Evolutionary conservation across 1,140 invertebrate species (phyloP).

Genomic region (Maconellicoccus hirsutus): DNA sequence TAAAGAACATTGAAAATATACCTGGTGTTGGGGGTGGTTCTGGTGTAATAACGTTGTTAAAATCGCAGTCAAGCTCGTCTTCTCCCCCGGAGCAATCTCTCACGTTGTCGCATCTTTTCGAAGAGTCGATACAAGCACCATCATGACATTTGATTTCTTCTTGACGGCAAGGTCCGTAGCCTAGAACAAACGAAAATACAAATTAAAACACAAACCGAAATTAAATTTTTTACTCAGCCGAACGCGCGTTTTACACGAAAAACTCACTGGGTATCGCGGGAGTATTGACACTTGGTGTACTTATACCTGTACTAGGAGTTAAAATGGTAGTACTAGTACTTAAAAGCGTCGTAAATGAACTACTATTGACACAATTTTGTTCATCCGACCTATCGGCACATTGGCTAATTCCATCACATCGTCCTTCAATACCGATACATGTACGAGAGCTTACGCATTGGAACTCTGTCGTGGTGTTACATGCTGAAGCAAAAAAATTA

Average conservation of each 20-base stretch:
- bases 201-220: too few relatives aligned
- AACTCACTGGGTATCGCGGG: too few relatives aligned
- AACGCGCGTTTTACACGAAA: too few relatives aligned
- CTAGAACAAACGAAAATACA: too few relatives aligned
- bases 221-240: too few relatives aligned
- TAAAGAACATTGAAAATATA: too few relatives aligned
- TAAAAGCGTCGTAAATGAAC: not conserved
- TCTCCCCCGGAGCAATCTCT: not conserved
- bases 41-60: too few relatives aligned
- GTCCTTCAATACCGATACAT: not conserved
- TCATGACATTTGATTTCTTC: conserved; percentile 8
- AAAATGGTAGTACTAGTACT: not conserved
- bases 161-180: not conserved
- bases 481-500: not conserved
- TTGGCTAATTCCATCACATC: not conserved
- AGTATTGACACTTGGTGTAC: too few relatives aligned
- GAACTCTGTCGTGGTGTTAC: not conserved
- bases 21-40: too few relatives aligned
- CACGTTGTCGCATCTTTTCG: not conserved
- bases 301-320: not conserved
- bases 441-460: not conserved
- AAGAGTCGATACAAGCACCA: not conserved
- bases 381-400: not conserved
- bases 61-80: too few relatives aligned
- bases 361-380: not conserved